Percentiles rank a stretch among this genome's conserved stretches.
phyloP scores from a whole-genome alignment of 2,888 invertebrate species.

The Tetheella fluctuosa region DNA sequence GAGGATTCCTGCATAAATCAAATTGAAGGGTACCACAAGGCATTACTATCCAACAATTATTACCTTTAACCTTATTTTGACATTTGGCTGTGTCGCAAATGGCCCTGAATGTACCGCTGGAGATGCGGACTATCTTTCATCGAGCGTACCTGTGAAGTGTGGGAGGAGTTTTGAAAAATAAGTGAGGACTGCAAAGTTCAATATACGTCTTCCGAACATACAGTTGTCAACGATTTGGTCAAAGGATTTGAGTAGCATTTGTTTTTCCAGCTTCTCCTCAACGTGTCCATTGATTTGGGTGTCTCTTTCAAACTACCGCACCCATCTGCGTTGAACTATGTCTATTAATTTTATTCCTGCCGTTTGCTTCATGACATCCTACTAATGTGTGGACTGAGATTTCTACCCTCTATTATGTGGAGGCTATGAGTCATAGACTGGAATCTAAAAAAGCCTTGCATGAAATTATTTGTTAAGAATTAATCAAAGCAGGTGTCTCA shows the following conservation, averaged over 20 bases:
- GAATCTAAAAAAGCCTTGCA: too few species aligned
- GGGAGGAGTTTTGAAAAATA: neutral
- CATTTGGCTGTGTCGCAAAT: constrained; percentile 80
- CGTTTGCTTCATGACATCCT: too few species aligned
- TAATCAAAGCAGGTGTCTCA: too few species aligned
- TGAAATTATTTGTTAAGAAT: too few species aligned
- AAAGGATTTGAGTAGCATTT: neutral
- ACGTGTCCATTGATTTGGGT: too few species aligned
- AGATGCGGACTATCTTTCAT: constrained; percentile 58
- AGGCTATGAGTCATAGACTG: too few species aligned
- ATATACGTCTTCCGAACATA: neutral
- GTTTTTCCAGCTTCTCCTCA: too few species aligned
- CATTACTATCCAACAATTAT: constrained; percentile 64
- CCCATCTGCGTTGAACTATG: too few species aligned
- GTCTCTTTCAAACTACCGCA: too few species aligned
- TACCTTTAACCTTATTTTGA: constrained; percentile 83
- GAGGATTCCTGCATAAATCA: constrained; percentile 75
- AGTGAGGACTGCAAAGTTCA: neutral
- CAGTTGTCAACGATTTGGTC: neutral
- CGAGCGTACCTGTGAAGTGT: constrained; percentile 26
- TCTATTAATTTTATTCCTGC: too few species aligned
- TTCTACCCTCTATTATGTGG: too few species aligned
- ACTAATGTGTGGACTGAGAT: too few species aligned
- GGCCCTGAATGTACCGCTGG: constrained; percentile 59
- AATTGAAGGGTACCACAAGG: constrained; percentile 54